These are phyloP conservation scores for Novumbra hubbsi DNA, from an alignment of 2,797 vertebrate species.

Conservation along the genomic window DNA sequence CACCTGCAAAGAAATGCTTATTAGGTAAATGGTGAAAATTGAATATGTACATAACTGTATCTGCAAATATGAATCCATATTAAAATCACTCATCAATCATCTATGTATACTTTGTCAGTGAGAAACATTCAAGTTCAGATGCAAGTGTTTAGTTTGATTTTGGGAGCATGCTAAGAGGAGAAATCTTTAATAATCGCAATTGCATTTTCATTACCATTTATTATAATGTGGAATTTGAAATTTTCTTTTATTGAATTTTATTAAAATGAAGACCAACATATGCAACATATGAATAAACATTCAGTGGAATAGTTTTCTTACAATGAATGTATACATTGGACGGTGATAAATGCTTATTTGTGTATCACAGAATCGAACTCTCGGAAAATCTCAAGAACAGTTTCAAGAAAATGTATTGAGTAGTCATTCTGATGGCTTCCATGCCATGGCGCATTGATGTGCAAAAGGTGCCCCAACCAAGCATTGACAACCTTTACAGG, in stretches of 20 bases:
- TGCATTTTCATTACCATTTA: neutral
- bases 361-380: neutral
- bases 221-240: neutral
- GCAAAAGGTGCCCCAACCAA: no score
- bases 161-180: neutral
- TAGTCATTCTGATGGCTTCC: no score
- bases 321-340: neutral
- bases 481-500: no score
- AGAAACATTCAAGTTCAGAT: conserved; percentile 1
- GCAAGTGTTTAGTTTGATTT: neutral
- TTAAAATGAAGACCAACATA: neutral
- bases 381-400: no score
- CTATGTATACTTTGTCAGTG: conserved; percentile 46
- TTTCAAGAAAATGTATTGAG: no score
- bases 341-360: neutral
- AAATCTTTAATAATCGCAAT: neutral
- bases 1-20: conserved; percentile 58
- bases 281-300: neutral
- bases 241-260: neutral
- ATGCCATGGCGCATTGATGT: no score
- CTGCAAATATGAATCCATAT: conserved; percentile 69
- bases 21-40: conserved; percentile 48
- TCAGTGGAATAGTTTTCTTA: neutral
- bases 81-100: conserved; percentile 62
- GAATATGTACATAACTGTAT: conserved; percentile 70